Evolutionary conservation across 2,888 invertebrate genomes (phyloP).

Genomic region (Mesochorus sp.): DNA sequence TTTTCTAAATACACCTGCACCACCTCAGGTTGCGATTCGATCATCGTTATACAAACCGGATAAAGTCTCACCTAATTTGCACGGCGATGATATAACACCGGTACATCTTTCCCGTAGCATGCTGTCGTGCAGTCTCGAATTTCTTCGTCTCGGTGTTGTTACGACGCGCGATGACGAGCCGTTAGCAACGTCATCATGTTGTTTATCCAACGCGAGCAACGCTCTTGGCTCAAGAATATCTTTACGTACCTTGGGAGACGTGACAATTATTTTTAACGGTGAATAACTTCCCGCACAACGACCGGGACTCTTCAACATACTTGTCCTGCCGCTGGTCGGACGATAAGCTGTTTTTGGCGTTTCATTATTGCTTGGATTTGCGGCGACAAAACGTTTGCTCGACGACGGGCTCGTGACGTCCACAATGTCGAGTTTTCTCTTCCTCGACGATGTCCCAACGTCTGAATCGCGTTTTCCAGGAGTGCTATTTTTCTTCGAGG

Average conservation of each 20-base stretch:
- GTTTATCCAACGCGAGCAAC: constrained; percentile 29
- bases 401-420: background rate
- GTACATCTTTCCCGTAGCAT: constrained; percentile 59
- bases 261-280: constrained; percentile 75
- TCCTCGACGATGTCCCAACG: constrained; percentile 66
- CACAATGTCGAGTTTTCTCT: constrained; percentile 65
- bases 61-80: constrained; percentile 60
- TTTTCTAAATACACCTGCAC: background rate
- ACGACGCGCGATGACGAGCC: background rate
- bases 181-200: constrained; percentile 8
- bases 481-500: constrained; percentile 39
- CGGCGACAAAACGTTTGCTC: constrained; percentile 59
- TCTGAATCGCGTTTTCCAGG: constrained; percentile 22
- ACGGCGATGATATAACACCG: constrained; percentile 27
- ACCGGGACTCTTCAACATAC: constrained; percentile 69
- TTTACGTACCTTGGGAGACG: constrained; percentile 72
- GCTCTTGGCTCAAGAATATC: constrained; percentile 43
- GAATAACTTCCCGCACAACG: constrained; percentile 72
- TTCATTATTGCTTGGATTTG: constrained; percentile 5
- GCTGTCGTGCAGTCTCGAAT: constrained; percentile 59
- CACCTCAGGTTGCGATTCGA: background rate
- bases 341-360: constrained; percentile 58
- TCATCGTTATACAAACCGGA: constrained; percentile 39
- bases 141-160: constrained; percentile 60
- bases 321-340: constrained; percentile 64